Percentiles rank a stretch among this genome's conserved stretches.
phyloP scores from a whole-genome alignment of 1,140 invertebrate species.

The Aradophagus sp. region DNA sequence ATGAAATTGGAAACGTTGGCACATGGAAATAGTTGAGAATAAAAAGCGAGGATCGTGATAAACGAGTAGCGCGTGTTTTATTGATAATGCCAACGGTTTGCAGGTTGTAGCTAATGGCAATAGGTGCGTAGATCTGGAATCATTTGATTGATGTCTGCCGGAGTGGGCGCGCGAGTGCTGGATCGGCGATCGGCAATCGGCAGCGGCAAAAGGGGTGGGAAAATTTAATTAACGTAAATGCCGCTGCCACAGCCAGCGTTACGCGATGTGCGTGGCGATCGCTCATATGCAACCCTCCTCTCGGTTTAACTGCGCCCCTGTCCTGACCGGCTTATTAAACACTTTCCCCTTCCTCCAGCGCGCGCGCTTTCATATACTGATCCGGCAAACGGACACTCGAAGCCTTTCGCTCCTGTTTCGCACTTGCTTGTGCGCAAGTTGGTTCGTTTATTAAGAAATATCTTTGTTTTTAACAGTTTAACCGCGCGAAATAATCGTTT shows the following conservation, averaged over 20 bases:
- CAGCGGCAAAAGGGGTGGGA: conserved; percentile 57
- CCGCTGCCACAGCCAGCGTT: conserved; percentile 63
- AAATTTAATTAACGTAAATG: conserved; percentile 77
- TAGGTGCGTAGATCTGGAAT: conserved; percentile 58
- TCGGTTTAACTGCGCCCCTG: conserved; percentile 49
- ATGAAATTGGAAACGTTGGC: too few relatives aligned
- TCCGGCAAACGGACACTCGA: conserved; percentile 40
- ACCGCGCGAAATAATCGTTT: too few relatives aligned
- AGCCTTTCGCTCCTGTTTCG: conserved; percentile 41
- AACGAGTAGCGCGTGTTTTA: conserved; percentile 39
- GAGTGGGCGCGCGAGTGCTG: conserved; percentile 47
- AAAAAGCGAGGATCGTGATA: too few relatives aligned
- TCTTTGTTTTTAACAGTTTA: too few relatives aligned
- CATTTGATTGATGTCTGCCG: conserved; percentile 71
- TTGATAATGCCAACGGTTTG: conserved; percentile 39
- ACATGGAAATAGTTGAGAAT: too few relatives aligned
- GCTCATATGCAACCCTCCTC: conserved; percentile 72
- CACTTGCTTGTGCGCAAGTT: conserved; percentile 44
- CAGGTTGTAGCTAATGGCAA: conserved; percentile 44
- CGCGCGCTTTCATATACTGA: conserved; percentile 41
- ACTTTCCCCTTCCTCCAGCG: conserved; percentile 41
- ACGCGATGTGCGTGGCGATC: conserved; percentile 71
- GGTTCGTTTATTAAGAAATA: too few relatives aligned
- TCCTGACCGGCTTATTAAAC: conserved; percentile 61
- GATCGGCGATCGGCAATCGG: conserved; percentile 54